Conservation (phyloP, 2,888 invertebrate species). For the Troides oblongomaculatus region DNA sequence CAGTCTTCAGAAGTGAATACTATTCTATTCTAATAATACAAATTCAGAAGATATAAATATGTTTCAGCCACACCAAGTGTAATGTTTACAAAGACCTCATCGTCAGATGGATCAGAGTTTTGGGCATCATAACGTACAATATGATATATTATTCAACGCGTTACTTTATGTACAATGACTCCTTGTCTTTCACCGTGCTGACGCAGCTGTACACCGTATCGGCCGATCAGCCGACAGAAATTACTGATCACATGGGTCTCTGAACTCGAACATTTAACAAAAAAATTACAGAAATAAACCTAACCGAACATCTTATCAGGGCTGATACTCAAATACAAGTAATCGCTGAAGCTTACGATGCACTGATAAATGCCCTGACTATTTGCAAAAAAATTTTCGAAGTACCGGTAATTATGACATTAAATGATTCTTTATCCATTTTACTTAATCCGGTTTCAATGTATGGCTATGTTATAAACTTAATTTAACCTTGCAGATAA, state of each 20-base stretch:
- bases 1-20: not conserved
- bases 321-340: too few relatives aligned
- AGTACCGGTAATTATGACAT: too few relatives aligned
- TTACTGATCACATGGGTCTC: not conserved
- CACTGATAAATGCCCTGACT: too few relatives aligned
- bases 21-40: not conserved
- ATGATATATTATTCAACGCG: not conserved
- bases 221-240: not conserved
- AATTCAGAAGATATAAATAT: conserved; percentile 11
- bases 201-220: not conserved
- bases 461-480: too few relatives aligned
- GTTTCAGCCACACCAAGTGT: not conserved
- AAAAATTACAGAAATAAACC: too few relatives aligned
- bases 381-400: too few relatives aligned
- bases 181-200: not conserved
- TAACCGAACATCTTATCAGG: too few relatives aligned
- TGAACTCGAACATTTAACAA: not conserved
- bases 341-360: too few relatives aligned
- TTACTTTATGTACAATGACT: not conserved
- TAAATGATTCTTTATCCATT: too few relatives aligned
- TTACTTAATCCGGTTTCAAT: too few relatives aligned
- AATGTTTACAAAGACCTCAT: not conserved
- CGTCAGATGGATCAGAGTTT: not conserved
- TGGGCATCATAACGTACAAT: not conserved
- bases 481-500: too few relatives aligned